Evolutionary conservation across 2,797 vertebrate species (phyloP).

Genomic region (Tokudaia muenninki): DNA sequence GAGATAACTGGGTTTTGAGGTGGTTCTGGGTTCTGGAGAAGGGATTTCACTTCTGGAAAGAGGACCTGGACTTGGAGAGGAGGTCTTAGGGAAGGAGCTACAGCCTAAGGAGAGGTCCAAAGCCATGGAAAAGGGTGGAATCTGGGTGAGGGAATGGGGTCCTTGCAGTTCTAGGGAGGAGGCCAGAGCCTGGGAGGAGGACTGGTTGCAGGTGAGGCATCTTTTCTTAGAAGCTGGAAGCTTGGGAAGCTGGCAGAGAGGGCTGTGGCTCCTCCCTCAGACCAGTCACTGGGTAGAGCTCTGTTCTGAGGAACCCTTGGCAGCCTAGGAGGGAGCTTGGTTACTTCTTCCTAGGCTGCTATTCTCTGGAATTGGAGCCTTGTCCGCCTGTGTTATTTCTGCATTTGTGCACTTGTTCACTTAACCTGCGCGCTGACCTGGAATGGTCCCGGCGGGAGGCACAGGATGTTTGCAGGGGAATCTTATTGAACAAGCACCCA

Average conservation of each 20-base stretch:
- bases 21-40: not conserved
- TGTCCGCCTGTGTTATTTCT: slow-evolving; percentile 87
- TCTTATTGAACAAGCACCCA: slow-evolving; percentile 82
- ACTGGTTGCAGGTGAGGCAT: not conserved
- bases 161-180: not conserved
- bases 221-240: not conserved
- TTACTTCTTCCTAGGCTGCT: slow-evolving; percentile 74
- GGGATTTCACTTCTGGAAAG: not conserved
- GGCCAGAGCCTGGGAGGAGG: not conserved
- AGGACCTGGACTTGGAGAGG: not conserved
- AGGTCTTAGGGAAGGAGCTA: not conserved
- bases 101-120: not conserved
- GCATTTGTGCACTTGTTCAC: slow-evolving; percentile 89
- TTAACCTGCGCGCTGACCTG: slow-evolving; percentile 92
- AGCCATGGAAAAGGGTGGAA: not conserved
- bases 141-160: not conserved
- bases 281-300: not conserved
- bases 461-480: slow-evolving; percentile 79
- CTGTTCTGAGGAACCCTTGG: not conserved
- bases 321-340: slow-evolving; percentile 14
- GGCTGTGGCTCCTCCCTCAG: not conserved
- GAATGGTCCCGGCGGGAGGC: slow-evolving; percentile 85
- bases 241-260: not conserved
- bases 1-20: too few species aligned
- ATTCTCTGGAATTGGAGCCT: slow-evolving; percentile 86